phyloP scores from a whole-genome alignment of 2,113 vertebrate species.

The Barnardius zonarius region DNA sequence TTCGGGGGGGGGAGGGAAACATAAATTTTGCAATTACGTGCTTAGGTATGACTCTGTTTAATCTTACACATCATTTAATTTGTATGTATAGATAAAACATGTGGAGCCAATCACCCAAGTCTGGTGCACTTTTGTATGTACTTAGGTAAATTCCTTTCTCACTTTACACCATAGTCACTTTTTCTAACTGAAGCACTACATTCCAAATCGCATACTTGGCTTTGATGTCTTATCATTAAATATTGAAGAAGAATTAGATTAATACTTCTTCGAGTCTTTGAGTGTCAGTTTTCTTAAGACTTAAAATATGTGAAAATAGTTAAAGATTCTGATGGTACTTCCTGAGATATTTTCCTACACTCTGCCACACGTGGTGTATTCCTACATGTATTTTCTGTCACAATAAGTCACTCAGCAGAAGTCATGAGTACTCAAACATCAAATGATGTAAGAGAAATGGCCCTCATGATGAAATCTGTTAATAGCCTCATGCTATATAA shows the following conservation, averaged over 20 bases:
- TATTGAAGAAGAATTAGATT: neutral
- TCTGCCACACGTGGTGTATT: neutral
- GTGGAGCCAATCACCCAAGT: neutral
- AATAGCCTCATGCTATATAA: neutral
- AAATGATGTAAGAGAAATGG: neutral
- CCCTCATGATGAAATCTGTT: neutral
- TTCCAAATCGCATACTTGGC: neutral
- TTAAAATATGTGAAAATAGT: neutral
- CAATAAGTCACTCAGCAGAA: neutral
- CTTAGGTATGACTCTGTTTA: neutral
- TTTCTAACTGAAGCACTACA: neutral
- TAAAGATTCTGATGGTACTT: neutral
- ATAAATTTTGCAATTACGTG: neutral
- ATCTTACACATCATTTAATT: neutral
- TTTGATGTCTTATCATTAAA: neutral
- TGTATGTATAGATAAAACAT: neutral
- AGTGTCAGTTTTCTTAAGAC: neutral
- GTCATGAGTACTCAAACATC: neutral
- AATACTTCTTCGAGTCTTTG: neutral
- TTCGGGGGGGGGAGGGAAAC: accelerated
- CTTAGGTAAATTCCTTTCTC: neutral
- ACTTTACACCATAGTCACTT: neutral
- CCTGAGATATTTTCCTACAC: neutral
- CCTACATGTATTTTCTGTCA: neutral
- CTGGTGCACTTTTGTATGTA: neutral